These are phyloP conservation scores for Drosophila mauritiana DNA, from an alignment of 1,140 invertebrate genomes.

Conservation along the genomic window DNA sequence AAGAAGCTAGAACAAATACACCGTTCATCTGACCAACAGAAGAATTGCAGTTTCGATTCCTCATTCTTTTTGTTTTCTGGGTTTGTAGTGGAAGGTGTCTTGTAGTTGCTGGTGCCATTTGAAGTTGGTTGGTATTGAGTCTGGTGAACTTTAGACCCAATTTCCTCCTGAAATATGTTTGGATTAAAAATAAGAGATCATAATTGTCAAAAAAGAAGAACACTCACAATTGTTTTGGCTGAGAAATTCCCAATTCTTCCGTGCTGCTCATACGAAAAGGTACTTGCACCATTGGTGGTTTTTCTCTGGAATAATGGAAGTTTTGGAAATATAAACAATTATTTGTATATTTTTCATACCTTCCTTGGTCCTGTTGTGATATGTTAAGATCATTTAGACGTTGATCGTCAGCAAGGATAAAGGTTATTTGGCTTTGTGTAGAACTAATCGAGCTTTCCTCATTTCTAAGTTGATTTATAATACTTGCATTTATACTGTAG, in stretches of 20 bases:
- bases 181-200: background rate
- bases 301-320: background rate
- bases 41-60: background rate
- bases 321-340: background rate
- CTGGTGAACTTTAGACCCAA: background rate
- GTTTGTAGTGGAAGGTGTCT: background rate
- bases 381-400: background rate
- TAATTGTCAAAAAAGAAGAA: too few relatives aligned
- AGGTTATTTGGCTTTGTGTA: too few relatives aligned
- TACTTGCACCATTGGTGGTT: background rate
- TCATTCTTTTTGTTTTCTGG: background rate
- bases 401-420: background rate
- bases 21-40: background rate
- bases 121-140: background rate
- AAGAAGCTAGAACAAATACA: background rate
- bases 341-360: background rate
- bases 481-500: background rate
- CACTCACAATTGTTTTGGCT: constrained; percentile 1
- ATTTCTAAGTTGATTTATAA: background rate
- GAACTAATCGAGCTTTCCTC: background rate
- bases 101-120: background rate
- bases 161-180: background rate
- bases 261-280: background rate
- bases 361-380: background rate
- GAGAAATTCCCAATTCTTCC: background rate